Evolutionary conservation across 2,797 vertebrate genomes (phyloP).

Genomic region (Peromyscus melanophrys): DNA sequence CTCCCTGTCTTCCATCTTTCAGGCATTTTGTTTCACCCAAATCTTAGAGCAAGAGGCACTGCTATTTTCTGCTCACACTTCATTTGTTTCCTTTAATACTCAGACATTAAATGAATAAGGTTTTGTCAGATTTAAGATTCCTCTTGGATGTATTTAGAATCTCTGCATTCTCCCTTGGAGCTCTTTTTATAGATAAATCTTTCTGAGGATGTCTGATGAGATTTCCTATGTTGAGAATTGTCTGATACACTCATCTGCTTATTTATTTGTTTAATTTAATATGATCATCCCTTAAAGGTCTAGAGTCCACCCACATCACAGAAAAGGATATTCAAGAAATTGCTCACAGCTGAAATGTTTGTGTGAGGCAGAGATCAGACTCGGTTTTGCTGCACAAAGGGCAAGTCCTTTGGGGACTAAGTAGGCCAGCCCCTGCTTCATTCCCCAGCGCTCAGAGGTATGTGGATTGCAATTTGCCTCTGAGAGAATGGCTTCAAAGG

Average conservation of each 20-base stretch:
- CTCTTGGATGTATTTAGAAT: background rate
- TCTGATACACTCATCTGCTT: background rate
- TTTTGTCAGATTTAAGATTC: background rate
- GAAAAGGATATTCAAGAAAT: background rate
- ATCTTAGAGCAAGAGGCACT: background rate
- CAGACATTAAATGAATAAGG: background rate
- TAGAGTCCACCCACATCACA: background rate
- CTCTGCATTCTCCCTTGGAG: rapidly evolving
- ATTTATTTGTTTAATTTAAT: background rate
- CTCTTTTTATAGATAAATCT: background rate
- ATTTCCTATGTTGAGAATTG: background rate
- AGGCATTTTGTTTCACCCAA: background rate
- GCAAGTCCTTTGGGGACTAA: background rate
- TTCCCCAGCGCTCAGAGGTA: background rate
- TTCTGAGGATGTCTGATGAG: background rate
- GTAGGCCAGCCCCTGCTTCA: too few species aligned
- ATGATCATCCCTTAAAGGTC: background rate
- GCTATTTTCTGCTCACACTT: background rate
- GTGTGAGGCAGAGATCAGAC: background rate
- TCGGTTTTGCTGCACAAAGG: background rate
- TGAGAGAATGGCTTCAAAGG: background rate
- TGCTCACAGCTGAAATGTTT: background rate
- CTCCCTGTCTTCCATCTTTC: background rate
- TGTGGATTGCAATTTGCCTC: background rate
- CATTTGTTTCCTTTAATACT: background rate